Evolutionary conservation across 2,113 vertebrate genomes (phyloP), one percentile per base, ranked within the genome.

Genomic region (Acanthisitta chloris): DNA sequence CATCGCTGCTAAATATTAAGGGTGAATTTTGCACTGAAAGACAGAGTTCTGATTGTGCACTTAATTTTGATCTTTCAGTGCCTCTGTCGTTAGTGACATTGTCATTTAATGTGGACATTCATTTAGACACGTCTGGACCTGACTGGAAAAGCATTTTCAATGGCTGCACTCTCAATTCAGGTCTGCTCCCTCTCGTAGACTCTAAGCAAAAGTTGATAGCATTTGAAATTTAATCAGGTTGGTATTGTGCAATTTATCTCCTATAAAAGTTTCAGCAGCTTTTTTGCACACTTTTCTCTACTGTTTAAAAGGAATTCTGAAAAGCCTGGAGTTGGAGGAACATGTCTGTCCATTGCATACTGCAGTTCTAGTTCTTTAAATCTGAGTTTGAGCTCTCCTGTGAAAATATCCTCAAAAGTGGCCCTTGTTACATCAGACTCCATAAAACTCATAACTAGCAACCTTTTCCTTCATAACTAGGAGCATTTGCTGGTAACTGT

Each of bases 141-240:
- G 84, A 62, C 87, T 85, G 49, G 49, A 85, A 85, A 94, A 94
- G 94, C 84, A 43, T 83, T 97, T 96, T 82, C 7, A 6, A 36
- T 40, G 85, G 87, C 84, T 96, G 81, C 66, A 57, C 87, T 95
- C 81, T 96, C 84, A 49, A 89, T 94, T 95, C 95, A 96, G 81
- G 52, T 90, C 84, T 94, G 78, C 34, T 96, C 62, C 52, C 62
- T 81, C 42, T 91, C 7, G 0, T 80, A 92, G 91, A 61, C 62
- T 87, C 74, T 92, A 66, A 90, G 93, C 48, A 94, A 88, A 96
- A 96, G 73, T 97, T 97, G 96, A 95, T 96, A 87, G 91, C 95
- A 96, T 96, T 96, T 96, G 94, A 96, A 96, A 96, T 97, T 96
- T 97, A 96, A 96, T 97, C 94, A 97, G 74, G 90, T 97, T 90